These are phyloP conservation scores for Scaptomyza parva DNA, from an alignment of 2,888 invertebrate genomes.

Conservation along the genomic window DNA sequence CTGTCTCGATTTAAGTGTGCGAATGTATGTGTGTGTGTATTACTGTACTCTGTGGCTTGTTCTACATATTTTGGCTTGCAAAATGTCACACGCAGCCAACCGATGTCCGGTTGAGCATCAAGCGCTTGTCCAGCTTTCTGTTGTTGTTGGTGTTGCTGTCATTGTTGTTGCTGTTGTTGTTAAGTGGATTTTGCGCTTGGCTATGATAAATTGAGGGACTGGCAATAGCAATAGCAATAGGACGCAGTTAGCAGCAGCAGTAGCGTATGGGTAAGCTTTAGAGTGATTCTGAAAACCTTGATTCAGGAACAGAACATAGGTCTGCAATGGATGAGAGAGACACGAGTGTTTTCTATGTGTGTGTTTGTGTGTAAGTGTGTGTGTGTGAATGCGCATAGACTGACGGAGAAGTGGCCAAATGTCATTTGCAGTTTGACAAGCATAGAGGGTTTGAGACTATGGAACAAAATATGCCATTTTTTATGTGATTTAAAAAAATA, in stretches of 20 bases:
- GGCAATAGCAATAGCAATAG: slow-evolving; percentile 6
- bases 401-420: slow-evolving; percentile 73
- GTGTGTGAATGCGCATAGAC: slow-evolving; percentile 22
- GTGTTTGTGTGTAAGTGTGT: slow-evolving; percentile 18
- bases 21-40: slow-evolving; percentile 25
- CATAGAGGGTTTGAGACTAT: slow-evolving; percentile 22
- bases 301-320: slow-evolving; percentile 14
- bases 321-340: slow-evolving; percentile 35
- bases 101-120: slow-evolving; percentile 56
- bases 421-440: slow-evolving; percentile 76
- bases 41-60: slow-evolving; percentile 62
- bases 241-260: neutral
- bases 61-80: slow-evolving; percentile 81
- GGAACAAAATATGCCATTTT: slow-evolving; percentile 6
- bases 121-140: slow-evolving; percentile 41
- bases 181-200: slow-evolving; percentile 80
- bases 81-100: slow-evolving; percentile 79
- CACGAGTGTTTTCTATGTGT: no score
- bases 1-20: slow-evolving; percentile 14
- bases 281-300: slow-evolving; percentile 34
- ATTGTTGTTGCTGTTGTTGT: slow-evolving; percentile 22
- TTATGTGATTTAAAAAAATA: neutral
- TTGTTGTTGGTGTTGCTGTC: slow-evolving; percentile 18
- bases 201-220: slow-evolving; percentile 77
- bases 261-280: slow-evolving; percentile 51